Evolutionary conservation across 2,888 invertebrate species (phyloP), one percentile per base, ranked within the genome.

Genomic region (Anodontia alba): DNA sequence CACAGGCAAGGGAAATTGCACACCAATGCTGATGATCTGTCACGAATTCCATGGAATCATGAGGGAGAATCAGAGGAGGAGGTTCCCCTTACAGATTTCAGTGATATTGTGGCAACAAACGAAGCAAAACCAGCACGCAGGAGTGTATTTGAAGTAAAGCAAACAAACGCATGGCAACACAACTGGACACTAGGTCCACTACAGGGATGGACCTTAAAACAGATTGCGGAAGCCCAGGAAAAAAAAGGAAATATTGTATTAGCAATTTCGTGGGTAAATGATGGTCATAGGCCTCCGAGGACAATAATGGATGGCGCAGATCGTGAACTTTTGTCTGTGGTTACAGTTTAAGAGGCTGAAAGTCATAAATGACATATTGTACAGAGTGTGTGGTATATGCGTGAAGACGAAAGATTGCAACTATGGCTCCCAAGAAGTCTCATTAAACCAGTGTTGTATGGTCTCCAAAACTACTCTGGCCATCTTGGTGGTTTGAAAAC

Each of bases 271-370:
- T 49, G 49, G 71, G 33, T 71, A 33, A 49, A 33, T 0, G n/a
- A 29, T 1, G 5, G 54, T 23, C 20, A 7, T 42, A 71, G 2
- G 54, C 20, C 51, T 42, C n/a, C 46, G 15, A 49, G 29, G 31
- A 20, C 29, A 1, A 12, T 8, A 71, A 49, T 71, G 51, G 43
- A 71, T 23, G 71, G 71, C 23, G 71, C 46, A 5, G 23, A 54
- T 49, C 71, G 49, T 20, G 71, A 51, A 51, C 49, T 71, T 7
- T 71, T 49, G 71, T 71, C 71, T 71, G 33, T 71, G 51, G 71
- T 51, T 51, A n/a, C 71, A 71, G 20, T 71, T 51, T 49, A 17
- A 49, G 23, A 71, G 71, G 31, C 36, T 71, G 2, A 49, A 31
- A 31, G 51, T 46, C 20, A 29, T 26, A 36, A 31, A 71, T 71